phyloP scores from a whole-genome alignment of 2,113 vertebrate species.

The Tachysurus fulvidraco region DNA sequence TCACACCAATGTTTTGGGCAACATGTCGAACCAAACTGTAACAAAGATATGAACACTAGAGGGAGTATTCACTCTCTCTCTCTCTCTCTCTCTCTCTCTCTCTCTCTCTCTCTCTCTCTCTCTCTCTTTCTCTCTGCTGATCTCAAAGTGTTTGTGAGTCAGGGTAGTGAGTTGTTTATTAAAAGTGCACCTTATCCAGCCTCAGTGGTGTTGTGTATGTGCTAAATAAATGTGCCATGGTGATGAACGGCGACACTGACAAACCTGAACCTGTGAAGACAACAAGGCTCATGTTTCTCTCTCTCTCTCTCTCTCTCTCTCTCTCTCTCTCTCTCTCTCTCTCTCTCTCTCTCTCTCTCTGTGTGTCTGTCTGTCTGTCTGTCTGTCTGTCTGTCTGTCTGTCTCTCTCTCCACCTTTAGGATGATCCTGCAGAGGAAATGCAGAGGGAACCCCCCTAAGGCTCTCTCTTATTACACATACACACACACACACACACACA shows the following conservation, averaged over 20 bases:
- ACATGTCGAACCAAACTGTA: too few species aligned
- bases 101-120: too few species aligned
- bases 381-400: not conserved
- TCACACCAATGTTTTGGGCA: too few species aligned
- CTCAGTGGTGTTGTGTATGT: not conserved
- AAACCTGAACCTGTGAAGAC: not conserved
- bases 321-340: not conserved
- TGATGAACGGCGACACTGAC: not conserved
- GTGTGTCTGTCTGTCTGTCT: not conserved
- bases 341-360: not conserved
- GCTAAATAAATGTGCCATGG: not conserved
- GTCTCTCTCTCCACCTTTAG: not conserved
- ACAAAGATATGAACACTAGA: too few species aligned
- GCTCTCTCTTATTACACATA: constrained; percentile 10
- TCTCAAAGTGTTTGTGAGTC: not conserved
- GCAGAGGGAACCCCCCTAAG: not conserved
- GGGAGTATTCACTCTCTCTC: too few species aligned
- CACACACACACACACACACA: constrained; percentile 14
- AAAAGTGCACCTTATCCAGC: not conserved
- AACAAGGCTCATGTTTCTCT: not conserved
- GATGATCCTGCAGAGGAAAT: not conserved
- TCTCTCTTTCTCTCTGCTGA: not conserved
- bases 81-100: too few species aligned
- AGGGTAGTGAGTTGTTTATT: not conserved
- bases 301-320: not conserved